Base-by-base conservation (phyloP, 2,888 invertebrate species). In the Meiosimyza platycephala region DNA sequence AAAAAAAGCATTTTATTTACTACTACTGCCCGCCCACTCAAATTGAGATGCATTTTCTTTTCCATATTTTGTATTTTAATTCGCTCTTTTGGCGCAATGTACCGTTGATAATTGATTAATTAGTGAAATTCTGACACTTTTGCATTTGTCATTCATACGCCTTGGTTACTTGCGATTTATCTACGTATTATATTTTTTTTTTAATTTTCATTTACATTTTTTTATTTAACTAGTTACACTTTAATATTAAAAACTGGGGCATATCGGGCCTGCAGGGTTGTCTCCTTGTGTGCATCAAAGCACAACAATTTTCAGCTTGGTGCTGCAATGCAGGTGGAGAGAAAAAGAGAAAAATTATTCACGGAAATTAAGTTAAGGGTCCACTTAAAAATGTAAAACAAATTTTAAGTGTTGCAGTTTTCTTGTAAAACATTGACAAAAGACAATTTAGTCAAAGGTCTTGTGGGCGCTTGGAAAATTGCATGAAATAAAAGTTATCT, bases 341-440 rank as follows among this genome's bases (percentile, higher is more conserved):
- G 16, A 16, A 55, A 6, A 55, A 6, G 55, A 40, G 6, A 55
- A 18, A 22, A 22, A 54, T 63, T 16, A 12, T 62, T 12, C n/a
- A 13, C 11, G 7, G 15, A 64, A 64, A 64, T 64, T 51, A 18
- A 64, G 64, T 64, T 64, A 64, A 51, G 64, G 51, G 28, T 51
- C 50, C 64, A 64, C 64, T 64, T 48, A 63, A 63, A 48, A 48
- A n/a, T 48, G 48, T 50, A 15, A 51, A 50, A 64, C 22, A 50
- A 48, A 64, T 64, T 64, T 64, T 64, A 51, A 64, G 64, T 64
- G 64, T 50, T 51, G 28, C 51, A 18, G 51, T 62, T 62, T 62
- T 40, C 60, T 62, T 40, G 60, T 28, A 13, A 60, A 40, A 28
- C 22, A 57, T 57, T 11, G 12, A 40, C 64, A 51, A 64, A 64